Base-by-base conservation (phyloP, 92 coral and sea anemone species). In the Paragorgia papillata region DNA sequence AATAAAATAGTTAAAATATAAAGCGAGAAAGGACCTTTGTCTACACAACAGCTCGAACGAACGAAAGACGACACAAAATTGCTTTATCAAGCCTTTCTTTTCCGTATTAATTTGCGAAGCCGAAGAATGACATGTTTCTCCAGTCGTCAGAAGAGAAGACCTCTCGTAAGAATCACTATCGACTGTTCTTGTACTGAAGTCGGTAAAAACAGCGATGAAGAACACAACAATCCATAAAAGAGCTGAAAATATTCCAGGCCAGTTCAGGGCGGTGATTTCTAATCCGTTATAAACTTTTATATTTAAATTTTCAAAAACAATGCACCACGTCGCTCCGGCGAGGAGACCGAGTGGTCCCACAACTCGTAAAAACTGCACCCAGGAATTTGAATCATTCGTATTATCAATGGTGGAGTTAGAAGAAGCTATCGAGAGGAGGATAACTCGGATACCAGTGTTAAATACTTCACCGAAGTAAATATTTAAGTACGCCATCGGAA, bases 171-270 rank as follows among this genome's bases (percentile, higher is more conserved):
- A 17, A 22, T 5, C 6, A 6, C 26, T 22, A 43, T 9, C 9
- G 58, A 51, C 8, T 5, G 3, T 51, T 51, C 21, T 6, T 17
- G 6, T 6, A 51, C 21, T 22, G 20, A 51, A 17, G 21, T 51
- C 26, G 21, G 17, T 51, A 17, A 22, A 51, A 51, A 51, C n/a
- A 5, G 58, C 58, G 26, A 51, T 3, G 26, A 17, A 51, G 3
- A 17, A 51, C 20, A 51, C 58, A 51, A 51, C 6, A 17, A 51
- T 51, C 58, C 58, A 51, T 17, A 51, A 51, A 51, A 51, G 58
- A 5, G 58, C 58, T 51, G 58, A 51, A 22, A 51, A 51, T 3
- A 17, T 7, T 51, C 58, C 58, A 17, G 58, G 17, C 6, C 20
- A 3, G 26, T 51, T 51, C 26, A 51, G 17, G 6, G 58, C 20